Base-by-base conservation (phyloP, 2,888 invertebrate species). In the Punctoribates punctum region DNA sequence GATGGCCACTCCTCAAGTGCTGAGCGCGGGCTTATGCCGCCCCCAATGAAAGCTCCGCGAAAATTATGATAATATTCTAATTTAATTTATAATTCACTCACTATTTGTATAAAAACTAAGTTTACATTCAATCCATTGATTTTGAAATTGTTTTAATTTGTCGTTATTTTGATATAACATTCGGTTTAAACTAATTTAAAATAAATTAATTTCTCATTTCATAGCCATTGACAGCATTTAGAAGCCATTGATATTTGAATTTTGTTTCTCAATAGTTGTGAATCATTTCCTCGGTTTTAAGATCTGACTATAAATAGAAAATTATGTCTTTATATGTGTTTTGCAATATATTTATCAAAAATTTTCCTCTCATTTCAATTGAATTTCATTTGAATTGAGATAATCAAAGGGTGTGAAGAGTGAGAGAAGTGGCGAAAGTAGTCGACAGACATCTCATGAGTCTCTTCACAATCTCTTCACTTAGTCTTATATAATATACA, bases 21-120 rank as follows among this genome's bases (percentile, higher is more conserved):
- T 15, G 75, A 75, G 17, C 42, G 46, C n/a, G 73, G 46, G 38
- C 38, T 75, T 27, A 75, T 75, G 75, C 75, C 75, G 42, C 75
- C 75, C 25, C 75, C 75, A 60, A 34, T 42, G 72, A 72, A 72
- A 48, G 17, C 13, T 1, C 46, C 42, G 2, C 72, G 72, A 72
- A 72, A 46, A 48, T 25, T 15, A 48, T 72, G 25, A 48, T 1
- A 27, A 67, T 1, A 4, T 25, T 20, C 5, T 48, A 48, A 48
- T 9, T 51, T 51, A n/a, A 51, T 51, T 20, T 20, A 51, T 2
- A 20, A n/a, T n/a, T 51, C 9, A 51, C 2, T 51, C 6, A 51
- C n/a, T 51, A 34, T 51, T 20, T 51, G n/a, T 20, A 25, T 23
- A 9, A 23, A 23, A n/a, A 54, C n/a, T 54, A 3, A 54, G 20